Evolutionary conservation across 2,797 vertebrate species (phyloP).

Genomic region (Coccyzus lansbergi): DNA sequence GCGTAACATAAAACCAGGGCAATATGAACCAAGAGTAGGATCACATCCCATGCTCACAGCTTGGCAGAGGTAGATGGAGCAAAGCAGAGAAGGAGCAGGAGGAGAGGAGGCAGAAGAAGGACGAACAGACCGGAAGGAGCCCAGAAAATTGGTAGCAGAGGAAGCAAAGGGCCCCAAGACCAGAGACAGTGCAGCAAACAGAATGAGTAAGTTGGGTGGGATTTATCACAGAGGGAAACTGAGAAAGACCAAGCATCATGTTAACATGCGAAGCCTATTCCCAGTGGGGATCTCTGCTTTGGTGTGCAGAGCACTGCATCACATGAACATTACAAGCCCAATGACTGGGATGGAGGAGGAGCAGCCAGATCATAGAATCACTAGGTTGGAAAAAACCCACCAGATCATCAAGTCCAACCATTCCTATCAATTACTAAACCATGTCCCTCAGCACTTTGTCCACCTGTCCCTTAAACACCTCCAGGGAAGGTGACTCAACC

Average conservation of each 20-base stretch:
- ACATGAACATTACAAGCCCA: fast-evolving
- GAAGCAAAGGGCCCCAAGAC: background rate
- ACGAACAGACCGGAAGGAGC: background rate
- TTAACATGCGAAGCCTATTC: background rate
- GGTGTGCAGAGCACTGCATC: background rate
- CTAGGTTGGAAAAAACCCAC: too few relatives aligned
- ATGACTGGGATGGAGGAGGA: background rate
- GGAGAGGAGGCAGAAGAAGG: background rate
- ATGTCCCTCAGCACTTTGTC: too few relatives aligned
- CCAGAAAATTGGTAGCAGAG: background rate
- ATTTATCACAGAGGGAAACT: background rate
- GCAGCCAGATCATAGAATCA: too few relatives aligned
- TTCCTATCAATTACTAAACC: too few relatives aligned
- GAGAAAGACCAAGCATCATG: background rate
- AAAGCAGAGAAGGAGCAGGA: background rate
- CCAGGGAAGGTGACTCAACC: too few relatives aligned
- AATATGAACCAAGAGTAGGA: background rate
- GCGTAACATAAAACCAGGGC: background rate
- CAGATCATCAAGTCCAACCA: too few relatives aligned
- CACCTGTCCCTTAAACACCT: too few relatives aligned
- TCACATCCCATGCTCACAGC: background rate
- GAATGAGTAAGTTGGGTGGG: background rate
- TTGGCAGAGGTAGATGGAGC: background rate
- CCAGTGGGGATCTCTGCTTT: background rate
- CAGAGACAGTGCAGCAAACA: background rate